Percentiles rank a stretch among this genome's conserved stretches.
These are phyloP conservation scores for Pungitius pungitius DNA, from an alignment of 2,113 vertebrate genomes.

Conservation along the genomic window DNA sequence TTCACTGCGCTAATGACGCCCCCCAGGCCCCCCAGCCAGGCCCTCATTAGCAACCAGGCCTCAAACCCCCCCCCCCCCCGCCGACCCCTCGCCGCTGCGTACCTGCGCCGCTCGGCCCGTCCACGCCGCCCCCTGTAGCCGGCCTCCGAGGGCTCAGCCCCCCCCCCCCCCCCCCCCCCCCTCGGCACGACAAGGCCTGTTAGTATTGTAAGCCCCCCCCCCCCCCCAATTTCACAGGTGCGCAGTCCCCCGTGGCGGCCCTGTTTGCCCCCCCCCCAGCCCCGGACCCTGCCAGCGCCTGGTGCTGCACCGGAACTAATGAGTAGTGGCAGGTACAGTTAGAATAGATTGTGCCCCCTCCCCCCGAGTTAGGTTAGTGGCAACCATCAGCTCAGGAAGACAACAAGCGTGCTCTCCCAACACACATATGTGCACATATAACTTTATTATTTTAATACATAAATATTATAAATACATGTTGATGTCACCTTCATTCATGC, in stretches of 20 bases:
- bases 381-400: conserved; percentile 52
- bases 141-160: conserved; percentile 67
- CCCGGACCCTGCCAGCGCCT: conserved; percentile 70
- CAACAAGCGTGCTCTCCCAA: conserved; percentile 52
- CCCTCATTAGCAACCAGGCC: conserved; percentile 79
- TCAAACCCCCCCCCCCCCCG: conserved; percentile 50
- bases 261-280: conserved; percentile 72
- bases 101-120: conserved; percentile 40
- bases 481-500: neutral
- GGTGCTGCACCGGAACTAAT: conserved; percentile 87
- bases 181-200: conserved; percentile 37
- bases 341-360: conserved; percentile 54
- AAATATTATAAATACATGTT: too few species aligned
- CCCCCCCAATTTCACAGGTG: conserved; percentile 86
- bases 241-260: conserved; percentile 68
- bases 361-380: conserved; percentile 76
- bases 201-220: conserved; percentile 73
- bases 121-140: conserved; percentile 56
- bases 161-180: too few species aligned
- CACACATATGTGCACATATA: conserved; percentile 39
- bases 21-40: conserved; percentile 72
- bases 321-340: conserved; percentile 86
- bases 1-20: conserved; percentile 82
- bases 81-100: conserved; percentile 41
- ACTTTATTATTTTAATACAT: neutral